A percentile compares a stretch with the other conserved stretches of the same genome.
phyloP scores from a whole-genome alignment of 1,140 invertebrate genomes.

The Micrasema minimum region DNA sequence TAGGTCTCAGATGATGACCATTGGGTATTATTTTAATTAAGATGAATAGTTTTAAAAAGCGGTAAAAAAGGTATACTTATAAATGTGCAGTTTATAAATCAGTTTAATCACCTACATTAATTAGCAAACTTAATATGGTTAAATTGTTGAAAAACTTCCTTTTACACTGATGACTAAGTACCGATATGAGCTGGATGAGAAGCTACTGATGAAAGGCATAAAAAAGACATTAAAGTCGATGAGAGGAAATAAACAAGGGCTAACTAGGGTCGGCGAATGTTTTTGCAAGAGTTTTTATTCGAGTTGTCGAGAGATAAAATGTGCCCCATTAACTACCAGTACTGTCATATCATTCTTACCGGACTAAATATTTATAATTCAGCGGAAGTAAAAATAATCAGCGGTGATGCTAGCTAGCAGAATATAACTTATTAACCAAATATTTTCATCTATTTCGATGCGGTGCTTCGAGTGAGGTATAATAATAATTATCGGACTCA shows the following conservation, averaged over 20 bases:
- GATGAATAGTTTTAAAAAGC: not conserved
- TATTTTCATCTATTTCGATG: not conserved
- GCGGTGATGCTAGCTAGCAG: not conserved
- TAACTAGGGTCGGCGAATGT: not conserved
- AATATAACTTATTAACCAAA: not conserved
- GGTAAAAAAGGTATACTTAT: not conserved
- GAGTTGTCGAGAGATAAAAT: slow-evolving; percentile 8
- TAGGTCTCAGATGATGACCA: not conserved
- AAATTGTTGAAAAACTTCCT: not conserved
- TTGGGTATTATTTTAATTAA: slow-evolving; percentile 7
- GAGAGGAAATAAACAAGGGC: slow-evolving; percentile 22
- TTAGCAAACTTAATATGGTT: not conserved
- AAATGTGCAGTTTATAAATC: not conserved
- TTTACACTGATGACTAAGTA: not conserved
- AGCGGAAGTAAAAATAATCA: not conserved
- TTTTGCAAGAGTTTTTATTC: slow-evolving; percentile 7
- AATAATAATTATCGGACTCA: not conserved
- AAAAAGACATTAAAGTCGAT: slow-evolving; percentile 23
- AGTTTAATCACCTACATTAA: not conserved
- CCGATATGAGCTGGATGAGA: not conserved
- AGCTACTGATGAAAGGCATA: not conserved
- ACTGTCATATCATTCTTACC: not conserved
- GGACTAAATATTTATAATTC: not conserved
- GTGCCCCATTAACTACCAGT: slow-evolving; percentile 7
- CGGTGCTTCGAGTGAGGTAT: not conserved